Evolutionary conservation across 1,140 invertebrate species (phyloP).

Genomic region (Ectropis grisescens): DNA sequence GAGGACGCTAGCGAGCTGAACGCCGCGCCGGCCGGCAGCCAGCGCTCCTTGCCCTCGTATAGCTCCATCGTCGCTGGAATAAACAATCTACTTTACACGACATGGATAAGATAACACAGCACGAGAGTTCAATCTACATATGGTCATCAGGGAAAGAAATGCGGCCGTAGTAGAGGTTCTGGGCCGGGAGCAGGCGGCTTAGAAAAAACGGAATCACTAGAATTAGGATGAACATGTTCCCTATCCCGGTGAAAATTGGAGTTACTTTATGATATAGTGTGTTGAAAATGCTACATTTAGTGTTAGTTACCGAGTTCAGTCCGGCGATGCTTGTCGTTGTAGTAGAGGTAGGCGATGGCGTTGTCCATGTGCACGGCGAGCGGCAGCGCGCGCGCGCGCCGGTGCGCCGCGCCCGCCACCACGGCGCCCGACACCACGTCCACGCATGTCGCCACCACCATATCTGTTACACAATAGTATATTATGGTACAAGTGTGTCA

Average conservation of each 20-base stretch:
- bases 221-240: too few relatives aligned
- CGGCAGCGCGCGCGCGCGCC: constrained; percentile 84
- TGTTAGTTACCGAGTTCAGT: constrained; percentile 87
- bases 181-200: too few relatives aligned
- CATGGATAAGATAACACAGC: not conserved
- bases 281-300: too few relatives aligned
- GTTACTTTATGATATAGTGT: too few relatives aligned
- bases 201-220: too few relatives aligned
- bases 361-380: constrained; percentile 97
- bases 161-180: too few relatives aligned
- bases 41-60: constrained; percentile 92
- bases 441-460: constrained; percentile 86
- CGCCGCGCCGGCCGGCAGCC: constrained; percentile 81
- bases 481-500: too few relatives aligned
- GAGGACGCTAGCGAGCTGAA: constrained; percentile 89
- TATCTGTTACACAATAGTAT: constrained; percentile 73
- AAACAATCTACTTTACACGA: too few relatives aligned
- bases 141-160: too few relatives aligned
- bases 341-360: constrained; percentile 96
- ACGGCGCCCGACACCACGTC: constrained; percentile 92
- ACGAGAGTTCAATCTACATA: too few relatives aligned
- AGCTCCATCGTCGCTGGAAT: constrained; percentile 86
- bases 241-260: too few relatives aligned
- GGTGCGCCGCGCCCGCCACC: constrained; percentile 81
- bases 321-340: constrained; percentile 93